Conservation (phyloP, 2,113 vertebrate species). For the Lethenteron camtschaticum region DNA sequence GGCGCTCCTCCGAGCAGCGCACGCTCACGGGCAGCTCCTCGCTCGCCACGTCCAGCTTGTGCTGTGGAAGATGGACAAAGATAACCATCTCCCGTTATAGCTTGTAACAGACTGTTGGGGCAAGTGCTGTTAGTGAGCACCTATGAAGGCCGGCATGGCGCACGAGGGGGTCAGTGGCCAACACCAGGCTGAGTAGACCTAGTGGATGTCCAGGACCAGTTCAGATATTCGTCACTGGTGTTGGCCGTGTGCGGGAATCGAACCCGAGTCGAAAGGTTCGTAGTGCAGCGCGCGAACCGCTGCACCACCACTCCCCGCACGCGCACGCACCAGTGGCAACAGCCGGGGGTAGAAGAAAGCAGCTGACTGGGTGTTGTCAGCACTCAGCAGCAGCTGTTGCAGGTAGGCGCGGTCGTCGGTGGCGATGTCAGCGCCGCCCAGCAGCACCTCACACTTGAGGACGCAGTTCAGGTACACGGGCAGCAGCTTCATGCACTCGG, state of each 20-base stretch:
- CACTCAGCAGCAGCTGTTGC: conserved; percentile 60
- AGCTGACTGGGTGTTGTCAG: conserved; percentile 79
- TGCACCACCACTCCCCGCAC: too few relatives aligned
- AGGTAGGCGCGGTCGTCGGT: conserved; percentile 78
- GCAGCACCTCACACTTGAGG: conserved; percentile 78
- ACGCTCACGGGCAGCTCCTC: conserved; percentile 51
- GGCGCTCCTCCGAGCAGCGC: conserved; percentile 65
- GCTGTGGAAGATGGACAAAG: conserved; percentile 18
- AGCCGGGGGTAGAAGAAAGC: conserved; percentile 90
- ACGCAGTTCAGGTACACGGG: conserved; percentile 95
- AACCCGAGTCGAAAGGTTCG: too few relatives aligned
- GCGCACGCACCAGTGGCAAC: conserved; percentile 50
- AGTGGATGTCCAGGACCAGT: background rate
- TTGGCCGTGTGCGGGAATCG: too few relatives aligned
- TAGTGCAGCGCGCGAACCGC: too few relatives aligned
- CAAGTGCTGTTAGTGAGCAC: too few relatives aligned
- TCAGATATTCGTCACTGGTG: background rate
- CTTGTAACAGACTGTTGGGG: too few relatives aligned
- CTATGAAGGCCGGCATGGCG: background rate
- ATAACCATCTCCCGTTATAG: too few relatives aligned
- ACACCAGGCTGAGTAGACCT: background rate
- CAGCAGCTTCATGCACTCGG: conserved; percentile 96
- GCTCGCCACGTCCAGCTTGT: conserved; percentile 50
- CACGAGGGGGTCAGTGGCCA: background rate
- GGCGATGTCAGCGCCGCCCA: conserved; percentile 59